Conservation (phyloP, 2,888 invertebrate genomes). For the Cheilosia grossa region DNA sequence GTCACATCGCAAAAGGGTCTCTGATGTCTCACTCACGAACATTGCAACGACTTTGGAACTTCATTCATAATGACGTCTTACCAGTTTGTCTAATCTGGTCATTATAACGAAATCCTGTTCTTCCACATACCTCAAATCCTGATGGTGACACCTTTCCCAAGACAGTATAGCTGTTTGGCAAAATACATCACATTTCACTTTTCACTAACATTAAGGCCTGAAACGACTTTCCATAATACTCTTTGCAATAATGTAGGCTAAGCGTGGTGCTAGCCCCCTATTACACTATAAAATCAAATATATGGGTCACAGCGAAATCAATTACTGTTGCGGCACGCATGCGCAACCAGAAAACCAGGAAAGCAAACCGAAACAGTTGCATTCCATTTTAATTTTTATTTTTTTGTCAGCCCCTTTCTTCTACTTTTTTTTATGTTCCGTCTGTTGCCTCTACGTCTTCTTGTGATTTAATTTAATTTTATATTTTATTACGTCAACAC, state of each 20-base stretch:
- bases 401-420: constrained; percentile 2
- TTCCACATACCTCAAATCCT: constrained; percentile 23
- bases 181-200: constrained; percentile 13
- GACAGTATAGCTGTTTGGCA: background rate
- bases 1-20: background rate
- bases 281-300: constrained; percentile 24
- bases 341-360: constrained; percentile 43
- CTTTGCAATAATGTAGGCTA: constrained; percentile 35
- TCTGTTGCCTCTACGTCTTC: constrained; percentile 1
- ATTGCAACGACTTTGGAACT: background rate
- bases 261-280: constrained; percentile 14
- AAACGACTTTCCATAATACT: constrained; percentile 24
- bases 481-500: constrained; percentile 67
- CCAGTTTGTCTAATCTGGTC: background rate
- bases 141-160: constrained; percentile 10
- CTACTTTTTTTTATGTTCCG: background rate
- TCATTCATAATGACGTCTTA: constrained; percentile 4
- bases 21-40: background rate
- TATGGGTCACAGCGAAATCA: constrained; percentile 56
- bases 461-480: constrained; percentile 63
- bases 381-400: constrained; percentile 43
- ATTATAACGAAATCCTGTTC: background rate
- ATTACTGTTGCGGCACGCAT: constrained; percentile 33
- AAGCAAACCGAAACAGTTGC: constrained; percentile 39
- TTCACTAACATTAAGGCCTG: constrained; percentile 18